Evolutionary conservation across 2,888 invertebrate species (phyloP).

Genomic region (Lydus trimaculatus): DNA sequence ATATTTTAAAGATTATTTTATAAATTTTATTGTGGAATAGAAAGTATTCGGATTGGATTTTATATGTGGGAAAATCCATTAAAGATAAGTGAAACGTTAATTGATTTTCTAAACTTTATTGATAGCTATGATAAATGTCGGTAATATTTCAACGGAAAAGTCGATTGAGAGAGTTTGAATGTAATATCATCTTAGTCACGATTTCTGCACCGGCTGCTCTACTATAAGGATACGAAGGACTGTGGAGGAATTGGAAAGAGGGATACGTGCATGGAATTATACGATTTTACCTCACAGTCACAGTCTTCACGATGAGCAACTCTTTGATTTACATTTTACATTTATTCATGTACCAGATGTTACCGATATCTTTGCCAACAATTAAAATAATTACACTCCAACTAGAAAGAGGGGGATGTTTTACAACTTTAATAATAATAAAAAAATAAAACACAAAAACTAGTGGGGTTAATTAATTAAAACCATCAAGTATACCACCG

Average conservation of each 20-base stretch:
- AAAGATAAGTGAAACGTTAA: slow-evolving; percentile 15
- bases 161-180: slow-evolving; percentile 39
- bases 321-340: slow-evolving; percentile 42
- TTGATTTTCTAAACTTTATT: slow-evolving; percentile 33
- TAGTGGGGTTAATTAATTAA: background rate
- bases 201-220: slow-evolving; percentile 56
- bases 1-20: background rate
- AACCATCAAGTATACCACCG: background rate
- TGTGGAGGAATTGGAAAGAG: slow-evolving; percentile 46
- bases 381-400: slow-evolving; percentile 19
- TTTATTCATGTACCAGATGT: slow-evolving; percentile 31
- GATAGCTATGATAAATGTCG: slow-evolving; percentile 30
- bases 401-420: background rate
- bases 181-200: slow-evolving; percentile 58
- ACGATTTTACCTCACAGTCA: slow-evolving; percentile 36
- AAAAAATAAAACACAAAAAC: background rate
- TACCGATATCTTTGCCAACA: slow-evolving; percentile 23
- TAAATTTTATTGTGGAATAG: background rate
- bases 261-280: slow-evolving; percentile 55
- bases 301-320: slow-evolving; percentile 35
- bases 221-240: slow-evolving; percentile 36
- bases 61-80: background rate
- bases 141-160: slow-evolving; percentile 41
- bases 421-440: background rate
- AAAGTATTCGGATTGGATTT: background rate